Evolutionary conservation across 2,113 vertebrate genomes (phyloP).

Genomic region (Empidonax traillii): DNA sequence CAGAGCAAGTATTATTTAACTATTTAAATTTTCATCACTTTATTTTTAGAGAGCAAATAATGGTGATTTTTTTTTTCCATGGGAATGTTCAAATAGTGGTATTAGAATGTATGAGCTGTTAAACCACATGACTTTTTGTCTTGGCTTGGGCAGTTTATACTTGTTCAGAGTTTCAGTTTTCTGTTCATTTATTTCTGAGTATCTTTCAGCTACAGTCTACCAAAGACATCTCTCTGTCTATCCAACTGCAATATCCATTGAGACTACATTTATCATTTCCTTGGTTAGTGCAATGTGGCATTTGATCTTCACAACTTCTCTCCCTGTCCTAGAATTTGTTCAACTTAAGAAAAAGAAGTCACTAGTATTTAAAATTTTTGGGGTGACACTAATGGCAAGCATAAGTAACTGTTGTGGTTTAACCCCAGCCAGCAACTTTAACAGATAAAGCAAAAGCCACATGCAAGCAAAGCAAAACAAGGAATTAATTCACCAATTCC

Average conservation of each 20-base stretch:
- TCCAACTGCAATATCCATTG: not conserved
- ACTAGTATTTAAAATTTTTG: not conserved
- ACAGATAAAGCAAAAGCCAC: not conserved
- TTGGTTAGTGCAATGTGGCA: not conserved
- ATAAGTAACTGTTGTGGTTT: not conserved
- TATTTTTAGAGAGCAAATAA: slow-evolving; percentile 42
- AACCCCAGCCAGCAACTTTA: not conserved
- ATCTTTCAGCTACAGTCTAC: not conserved
- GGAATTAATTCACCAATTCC: not conserved
- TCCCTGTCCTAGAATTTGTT: not conserved
- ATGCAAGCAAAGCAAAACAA: not conserved
- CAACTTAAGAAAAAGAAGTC: not conserved
- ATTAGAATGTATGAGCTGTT: not conserved
- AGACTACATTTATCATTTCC: not conserved
- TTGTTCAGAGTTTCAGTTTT: not conserved
- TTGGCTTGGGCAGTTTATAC: not conserved
- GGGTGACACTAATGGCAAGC: not conserved
- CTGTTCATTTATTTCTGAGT: not conserved
- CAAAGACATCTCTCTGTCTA: not conserved
- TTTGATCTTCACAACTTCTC: not conserved
- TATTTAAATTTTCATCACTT: not conserved
- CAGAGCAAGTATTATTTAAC: not conserved
- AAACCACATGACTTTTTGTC: not conserved
- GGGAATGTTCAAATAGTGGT: not conserved
- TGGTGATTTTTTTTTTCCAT: not conserved